Conservation (phyloP, 2,888 invertebrate species). For the Drepana falcataria region DNA sequence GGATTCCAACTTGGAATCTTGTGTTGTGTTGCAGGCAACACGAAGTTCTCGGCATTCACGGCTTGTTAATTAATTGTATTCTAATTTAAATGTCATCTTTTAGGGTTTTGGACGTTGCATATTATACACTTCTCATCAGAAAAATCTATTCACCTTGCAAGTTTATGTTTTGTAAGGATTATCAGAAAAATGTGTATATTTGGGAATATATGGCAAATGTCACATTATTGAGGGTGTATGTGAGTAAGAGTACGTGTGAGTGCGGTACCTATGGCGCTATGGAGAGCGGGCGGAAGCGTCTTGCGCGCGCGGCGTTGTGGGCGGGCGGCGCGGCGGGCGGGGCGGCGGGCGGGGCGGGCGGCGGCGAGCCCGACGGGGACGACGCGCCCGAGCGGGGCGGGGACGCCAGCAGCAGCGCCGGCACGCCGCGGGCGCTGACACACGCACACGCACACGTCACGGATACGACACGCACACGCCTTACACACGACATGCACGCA, state of each 20-base stretch:
- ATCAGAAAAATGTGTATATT: too few relatives aligned
- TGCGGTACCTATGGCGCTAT: slow-evolving; percentile 51
- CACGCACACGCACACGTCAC: neutral
- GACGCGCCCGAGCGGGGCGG: slow-evolving; percentile 37
- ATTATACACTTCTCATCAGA: too few relatives aligned
- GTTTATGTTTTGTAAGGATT: too few relatives aligned
- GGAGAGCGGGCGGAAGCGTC: slow-evolving; percentile 65
- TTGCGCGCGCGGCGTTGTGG: slow-evolving; percentile 51
- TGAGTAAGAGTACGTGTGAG: slow-evolving; percentile 6
- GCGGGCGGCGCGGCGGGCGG: slow-evolving; percentile 12
- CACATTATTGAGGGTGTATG: neutral
- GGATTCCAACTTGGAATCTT: too few relatives aligned
- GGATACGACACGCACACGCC: neutral
- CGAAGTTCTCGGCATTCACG: too few relatives aligned
- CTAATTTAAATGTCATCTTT: too few relatives aligned
- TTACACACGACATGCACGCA: neutral
- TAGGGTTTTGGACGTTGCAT: too few relatives aligned
- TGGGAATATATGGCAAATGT: too few relatives aligned
- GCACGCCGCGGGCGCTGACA: slow-evolving; percentile 61
- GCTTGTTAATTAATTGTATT: too few relatives aligned
- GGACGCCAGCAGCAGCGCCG: slow-evolving; percentile 58
- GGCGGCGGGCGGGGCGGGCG: slow-evolving; percentile 16
- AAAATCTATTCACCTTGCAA: too few relatives aligned
- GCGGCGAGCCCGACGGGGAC: slow-evolving; percentile 31
- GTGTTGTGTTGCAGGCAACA: too few relatives aligned